Evolutionary conservation across 2,888 invertebrate genomes (phyloP).

Genomic region (Pachydiplax longipennis): DNA sequence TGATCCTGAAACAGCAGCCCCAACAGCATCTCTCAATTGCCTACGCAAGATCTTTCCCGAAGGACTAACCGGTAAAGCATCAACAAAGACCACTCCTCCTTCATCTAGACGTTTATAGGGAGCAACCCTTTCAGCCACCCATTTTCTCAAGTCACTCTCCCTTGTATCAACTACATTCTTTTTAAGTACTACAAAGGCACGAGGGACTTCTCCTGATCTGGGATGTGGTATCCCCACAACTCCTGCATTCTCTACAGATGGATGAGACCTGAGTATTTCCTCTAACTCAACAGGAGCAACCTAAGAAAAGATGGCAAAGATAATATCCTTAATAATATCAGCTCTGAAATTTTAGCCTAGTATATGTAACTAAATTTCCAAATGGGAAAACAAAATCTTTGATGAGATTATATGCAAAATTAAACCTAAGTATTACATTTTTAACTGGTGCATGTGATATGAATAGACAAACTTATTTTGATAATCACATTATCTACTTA

Average conservation of each 20-base stretch:
- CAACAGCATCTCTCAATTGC: constrained; percentile 61
- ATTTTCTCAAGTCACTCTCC: constrained; percentile 67
- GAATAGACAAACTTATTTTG: too few relatives aligned
- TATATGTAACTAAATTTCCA: background rate
- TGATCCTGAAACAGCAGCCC: constrained; percentile 20
- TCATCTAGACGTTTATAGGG: constrained; percentile 59
- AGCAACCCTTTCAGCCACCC: constrained; percentile 66
- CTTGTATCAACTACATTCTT: constrained; percentile 57
- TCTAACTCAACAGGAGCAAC: constrained; percentile 92
- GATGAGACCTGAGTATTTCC: constrained; percentile 73
- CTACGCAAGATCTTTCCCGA: constrained; percentile 80
- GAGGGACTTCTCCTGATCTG: constrained; percentile 75
- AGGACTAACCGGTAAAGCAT: constrained; percentile 75
- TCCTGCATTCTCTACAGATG: constrained; percentile 79
- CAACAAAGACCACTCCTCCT: constrained; percentile 74
- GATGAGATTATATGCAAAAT: too few relatives aligned
- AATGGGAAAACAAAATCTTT: too few relatives aligned
- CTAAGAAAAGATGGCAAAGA: constrained; percentile 61
- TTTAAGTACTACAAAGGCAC: constrained; percentile 74
- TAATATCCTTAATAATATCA: background rate
- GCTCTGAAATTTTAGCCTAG: background rate
- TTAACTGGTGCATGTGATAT: too few relatives aligned
- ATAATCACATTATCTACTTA: too few relatives aligned
- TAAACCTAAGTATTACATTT: too few relatives aligned
- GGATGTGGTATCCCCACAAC: constrained; percentile 80